These are phyloP conservation scores for Pomacea canaliculata DNA, from an alignment of 2,888 invertebrate species.

Conservation along the genomic window DNA sequence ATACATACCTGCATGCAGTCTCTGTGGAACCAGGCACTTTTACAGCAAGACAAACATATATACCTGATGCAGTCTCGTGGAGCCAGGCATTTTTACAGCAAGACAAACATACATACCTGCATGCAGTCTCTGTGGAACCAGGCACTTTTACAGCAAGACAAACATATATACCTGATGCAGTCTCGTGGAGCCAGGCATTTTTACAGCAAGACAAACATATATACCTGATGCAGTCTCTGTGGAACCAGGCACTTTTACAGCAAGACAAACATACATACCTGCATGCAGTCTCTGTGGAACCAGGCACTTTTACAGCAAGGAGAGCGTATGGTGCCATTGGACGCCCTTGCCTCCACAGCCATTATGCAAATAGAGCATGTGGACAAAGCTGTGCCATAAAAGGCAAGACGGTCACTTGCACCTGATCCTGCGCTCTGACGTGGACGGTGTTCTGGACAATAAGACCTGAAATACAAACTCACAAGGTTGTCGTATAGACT, in stretches of 20 bases:
- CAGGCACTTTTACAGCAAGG: conserved; percentile 84
- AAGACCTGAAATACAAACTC: conserved; percentile 73
- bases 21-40: too few species aligned
- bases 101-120: conserved; percentile 51
- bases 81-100: conserved; percentile 86
- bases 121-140: too few species aligned
- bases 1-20: too few species aligned
- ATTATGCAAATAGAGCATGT: conserved; percentile 81
- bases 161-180: conserved; percentile 71
- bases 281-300: conserved; percentile 80
- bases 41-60: too few species aligned
- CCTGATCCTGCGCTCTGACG: conserved; percentile 68
- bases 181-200: conserved; percentile 80
- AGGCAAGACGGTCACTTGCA: conserved; percentile 66
- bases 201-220: too few species aligned
- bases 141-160: too few species aligned
- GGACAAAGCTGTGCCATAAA: conserved; percentile 53
- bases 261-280: conserved; percentile 39
- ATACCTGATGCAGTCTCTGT: too few species aligned
- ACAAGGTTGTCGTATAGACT: background rate
- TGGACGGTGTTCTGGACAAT: conserved; percentile 76
- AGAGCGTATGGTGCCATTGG: conserved; percentile 76
- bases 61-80: conserved; percentile 76
- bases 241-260: too few species aligned
- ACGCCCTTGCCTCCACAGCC: conserved; percentile 71